A percentile compares a stretch with the other conserved stretches of the same genome.
phyloP scores from a whole-genome alignment of 1,140 invertebrate species.

The Pararge aegeria region DNA sequence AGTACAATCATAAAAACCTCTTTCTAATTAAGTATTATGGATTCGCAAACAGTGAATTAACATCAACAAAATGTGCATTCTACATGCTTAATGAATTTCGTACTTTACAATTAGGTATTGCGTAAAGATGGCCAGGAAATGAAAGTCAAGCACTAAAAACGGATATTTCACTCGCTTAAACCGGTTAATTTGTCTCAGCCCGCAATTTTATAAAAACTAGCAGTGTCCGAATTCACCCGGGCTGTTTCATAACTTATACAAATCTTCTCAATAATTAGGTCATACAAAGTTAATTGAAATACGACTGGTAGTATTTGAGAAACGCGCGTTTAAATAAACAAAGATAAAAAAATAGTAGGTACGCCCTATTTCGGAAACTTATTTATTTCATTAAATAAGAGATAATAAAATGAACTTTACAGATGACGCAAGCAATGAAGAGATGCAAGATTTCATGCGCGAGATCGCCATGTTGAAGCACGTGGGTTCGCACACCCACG shows the following conservation, averaged over 20 bases:
- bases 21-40: no score
- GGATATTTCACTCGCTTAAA: not conserved
- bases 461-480: constrained; percentile 91
- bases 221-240: no score
- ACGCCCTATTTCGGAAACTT: no score
- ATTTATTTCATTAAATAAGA: no score
- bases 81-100: constrained; percentile 34
- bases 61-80: constrained; percentile 1
- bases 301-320: no score
- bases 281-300: no score
- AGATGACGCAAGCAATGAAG: constrained; percentile 80
- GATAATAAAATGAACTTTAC: no score
- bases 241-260: no score
- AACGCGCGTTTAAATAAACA: no score
- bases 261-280: no score
- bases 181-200: not conserved
- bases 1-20: no score
- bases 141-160: constrained; percentile 39
- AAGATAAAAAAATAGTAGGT: no score
- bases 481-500: constrained; percentile 87
- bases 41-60: not conserved
- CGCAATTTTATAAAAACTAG: not conserved
- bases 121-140: constrained; percentile 51
- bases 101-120: constrained; percentile 39
- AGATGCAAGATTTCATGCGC: constrained; percentile 83